phyloP scores from a whole-genome alignment of 2,113 vertebrate species.

The Tinamus guttatus region DNA sequence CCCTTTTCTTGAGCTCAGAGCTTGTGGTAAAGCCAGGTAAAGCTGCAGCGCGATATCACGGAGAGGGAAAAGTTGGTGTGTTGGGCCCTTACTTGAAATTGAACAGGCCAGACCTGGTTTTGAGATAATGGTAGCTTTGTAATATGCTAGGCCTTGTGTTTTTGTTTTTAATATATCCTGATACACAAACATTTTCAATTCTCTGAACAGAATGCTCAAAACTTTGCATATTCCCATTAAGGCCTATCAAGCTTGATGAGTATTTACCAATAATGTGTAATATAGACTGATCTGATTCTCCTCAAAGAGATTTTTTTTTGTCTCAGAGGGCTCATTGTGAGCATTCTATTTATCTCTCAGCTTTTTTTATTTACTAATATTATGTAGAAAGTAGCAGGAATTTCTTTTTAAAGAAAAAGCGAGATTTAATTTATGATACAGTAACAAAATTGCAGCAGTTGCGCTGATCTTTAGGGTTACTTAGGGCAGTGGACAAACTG shows the following conservation, averaged over 20 bases:
- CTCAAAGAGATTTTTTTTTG: neutral
- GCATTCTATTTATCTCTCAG: neutral
- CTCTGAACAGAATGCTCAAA: neutral
- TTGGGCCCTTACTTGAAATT: neutral
- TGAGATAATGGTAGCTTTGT: neutral
- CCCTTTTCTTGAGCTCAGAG: neutral
- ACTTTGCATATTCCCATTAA: neutral
- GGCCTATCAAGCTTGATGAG: neutral
- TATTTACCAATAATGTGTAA: neutral
- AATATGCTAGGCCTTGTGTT: neutral
- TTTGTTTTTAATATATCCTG: neutral
- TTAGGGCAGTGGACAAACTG: neutral
- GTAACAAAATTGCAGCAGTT: neutral
- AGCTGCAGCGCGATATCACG: neutral
- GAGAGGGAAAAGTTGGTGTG: neutral
- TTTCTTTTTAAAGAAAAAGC: neutral
- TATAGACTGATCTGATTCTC: neutral
- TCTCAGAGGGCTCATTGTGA: neutral
- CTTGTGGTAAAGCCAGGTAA: neutral
- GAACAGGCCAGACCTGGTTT: neutral
- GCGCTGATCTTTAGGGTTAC: neutral
- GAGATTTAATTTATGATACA: neutral
- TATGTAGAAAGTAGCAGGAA: neutral
- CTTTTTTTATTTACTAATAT: neutral
- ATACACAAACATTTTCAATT: neutral